Base-by-base conservation (phyloP, 2,797 vertebrate genomes). In the Phataginus tricuspis region DNA sequence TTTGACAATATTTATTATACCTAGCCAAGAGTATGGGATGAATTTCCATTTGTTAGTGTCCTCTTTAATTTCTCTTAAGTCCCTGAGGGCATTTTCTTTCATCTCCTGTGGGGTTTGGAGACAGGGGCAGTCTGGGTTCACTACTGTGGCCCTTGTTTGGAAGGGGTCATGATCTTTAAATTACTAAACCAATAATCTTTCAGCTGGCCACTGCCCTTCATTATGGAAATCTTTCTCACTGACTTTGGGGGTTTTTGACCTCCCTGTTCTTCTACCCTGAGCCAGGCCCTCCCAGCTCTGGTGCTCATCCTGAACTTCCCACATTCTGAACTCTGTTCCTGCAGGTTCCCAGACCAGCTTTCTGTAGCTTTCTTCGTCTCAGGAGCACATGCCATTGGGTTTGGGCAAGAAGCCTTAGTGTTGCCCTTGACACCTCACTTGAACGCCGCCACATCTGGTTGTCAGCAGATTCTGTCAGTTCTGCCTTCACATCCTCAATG, bases 311-410 rank as follows among this genome's bases (percentile, higher is more conserved):
- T 45, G 21, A 51, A 14, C 31, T 23, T n/a, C 75, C 2, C 23
- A 2, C 19, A 25, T 29, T 57, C 23, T 45, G 59, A 21, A 27
- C 66, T 68, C 55, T 9, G 68, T 37, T 21, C 25, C 31, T 59
- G n/a, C 25, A 0, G 0, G 18, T 63, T 29, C 74, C 64, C 53
- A 51, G 23, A 16, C 55, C 34, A 34, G 34, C 29, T 37, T 69
- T 4, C 27, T 4, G 34, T 29, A 1, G 25, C 34, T 14, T 37
- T 82, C 69, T 53, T 31, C 25, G 0, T 39, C 31, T 34, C 7
- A 19, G 18, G 61, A 53, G 49, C 51, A 27, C 1, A 6, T 0
- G 10, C 31, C 29, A 0, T 1, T 12, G 16, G 31, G 23, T 27
- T 37, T 0, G 37, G 66, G 13, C 25, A 11, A 2, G 25, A 75